phyloP scores from a whole-genome alignment of 92 coral and sea anemone species.

The Chrysogorgia sp. region DNA sequence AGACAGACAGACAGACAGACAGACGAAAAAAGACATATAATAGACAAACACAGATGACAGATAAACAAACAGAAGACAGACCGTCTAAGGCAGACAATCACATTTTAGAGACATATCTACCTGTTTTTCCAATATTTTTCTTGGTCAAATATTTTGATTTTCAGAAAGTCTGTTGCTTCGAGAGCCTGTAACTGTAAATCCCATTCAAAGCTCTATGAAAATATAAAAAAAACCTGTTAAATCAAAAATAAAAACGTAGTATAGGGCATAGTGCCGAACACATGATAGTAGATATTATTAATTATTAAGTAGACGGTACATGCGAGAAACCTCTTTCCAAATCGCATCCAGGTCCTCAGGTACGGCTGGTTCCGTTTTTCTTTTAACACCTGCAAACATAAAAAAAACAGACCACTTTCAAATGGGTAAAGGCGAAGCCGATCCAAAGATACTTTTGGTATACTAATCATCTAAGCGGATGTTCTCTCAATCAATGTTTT shows the following conservation, averaged over 20 bases:
- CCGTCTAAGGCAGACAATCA: background rate
- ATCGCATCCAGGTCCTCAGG: slow-evolving; percentile 14
- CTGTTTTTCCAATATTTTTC: slow-evolving; percentile 44
- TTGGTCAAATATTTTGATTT: slow-evolving; percentile 33
- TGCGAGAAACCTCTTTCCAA: slow-evolving; percentile 36
- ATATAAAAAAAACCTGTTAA: background rate
- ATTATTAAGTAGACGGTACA: background rate
- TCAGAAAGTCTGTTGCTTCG: slow-evolving; percentile 24
- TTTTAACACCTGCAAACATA: slow-evolving; percentile 22
- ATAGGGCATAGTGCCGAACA: background rate
- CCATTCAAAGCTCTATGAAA: slow-evolving; percentile 34
- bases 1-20: too few species aligned
- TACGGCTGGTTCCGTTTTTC: slow-evolving; percentile 15
- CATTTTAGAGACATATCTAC: background rate
- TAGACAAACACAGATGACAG: background rate
- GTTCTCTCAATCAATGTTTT: too few species aligned
- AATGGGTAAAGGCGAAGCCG: too few species aligned
- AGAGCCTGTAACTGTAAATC: slow-evolving; percentile 3
- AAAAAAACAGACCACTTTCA: too few species aligned
- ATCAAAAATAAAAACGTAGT: background rate
- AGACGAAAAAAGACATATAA: too few species aligned
- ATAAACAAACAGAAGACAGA: background rate
- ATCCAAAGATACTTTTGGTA: too few species aligned
- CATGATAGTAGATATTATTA: background rate
- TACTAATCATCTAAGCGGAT: too few species aligned